Conservation (phyloP, 2,113 vertebrate species). For the Sebastes schlegelii region DNA sequence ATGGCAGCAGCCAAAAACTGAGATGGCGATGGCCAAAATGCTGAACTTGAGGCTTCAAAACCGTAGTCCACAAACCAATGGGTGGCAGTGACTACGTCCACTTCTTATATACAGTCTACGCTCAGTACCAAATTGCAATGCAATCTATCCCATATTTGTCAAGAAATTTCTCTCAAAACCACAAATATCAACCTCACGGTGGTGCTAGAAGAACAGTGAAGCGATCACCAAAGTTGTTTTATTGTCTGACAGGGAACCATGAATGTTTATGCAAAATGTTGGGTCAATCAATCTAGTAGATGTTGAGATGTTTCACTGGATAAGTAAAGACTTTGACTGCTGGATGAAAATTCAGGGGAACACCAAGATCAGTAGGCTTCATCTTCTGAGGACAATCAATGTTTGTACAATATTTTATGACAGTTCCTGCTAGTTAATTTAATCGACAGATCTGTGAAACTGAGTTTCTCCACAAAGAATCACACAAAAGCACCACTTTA, state of each 20-base stretch:
- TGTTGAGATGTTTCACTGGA: not conserved
- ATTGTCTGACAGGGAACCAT: not conserved
- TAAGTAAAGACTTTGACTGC: constrained; percentile 5
- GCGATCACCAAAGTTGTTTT: not conserved
- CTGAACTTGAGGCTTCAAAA: too few species aligned
- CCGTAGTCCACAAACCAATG: too few species aligned
- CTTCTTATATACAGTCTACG: too few species aligned
- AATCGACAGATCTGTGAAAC: too few species aligned
- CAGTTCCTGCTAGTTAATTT: not conserved
- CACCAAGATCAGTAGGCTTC: not conserved
- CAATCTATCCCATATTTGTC: not conserved
- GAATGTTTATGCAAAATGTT: not conserved
- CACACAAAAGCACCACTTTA: too few species aligned
- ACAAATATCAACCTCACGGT: too few species aligned
- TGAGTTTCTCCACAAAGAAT: too few species aligned
- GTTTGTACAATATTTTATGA: not conserved
- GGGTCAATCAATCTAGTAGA: not conserved
- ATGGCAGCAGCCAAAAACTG: too few species aligned
- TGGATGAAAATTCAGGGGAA: not conserved
- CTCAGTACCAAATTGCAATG: too few species aligned
- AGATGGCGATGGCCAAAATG: too few species aligned
- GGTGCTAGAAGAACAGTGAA: too few species aligned
- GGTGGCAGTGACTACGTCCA: too few species aligned
- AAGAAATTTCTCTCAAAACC: not conserved
- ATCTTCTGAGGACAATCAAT: not conserved